These are phyloP conservation scores for Cinclus cinclus DNA, from an alignment of 2,113 vertebrate species.

Conservation along the genomic window DNA sequence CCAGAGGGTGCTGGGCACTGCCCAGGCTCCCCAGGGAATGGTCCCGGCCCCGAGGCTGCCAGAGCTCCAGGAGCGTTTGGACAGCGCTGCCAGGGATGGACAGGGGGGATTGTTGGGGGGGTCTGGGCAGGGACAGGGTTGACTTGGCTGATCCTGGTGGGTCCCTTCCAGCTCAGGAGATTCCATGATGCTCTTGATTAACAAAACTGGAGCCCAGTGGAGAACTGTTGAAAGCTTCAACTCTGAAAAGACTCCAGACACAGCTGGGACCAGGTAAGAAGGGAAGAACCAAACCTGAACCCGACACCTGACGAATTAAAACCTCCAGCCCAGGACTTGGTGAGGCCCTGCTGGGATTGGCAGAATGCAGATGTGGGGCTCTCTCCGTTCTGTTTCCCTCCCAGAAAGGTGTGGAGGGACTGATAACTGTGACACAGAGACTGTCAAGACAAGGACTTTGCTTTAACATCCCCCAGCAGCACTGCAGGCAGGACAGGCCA, in stretches of 20 bases:
- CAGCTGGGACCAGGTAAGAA: background rate
- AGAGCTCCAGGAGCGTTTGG: background rate
- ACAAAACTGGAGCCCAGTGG: background rate
- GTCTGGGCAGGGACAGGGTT: background rate
- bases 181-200: background rate
- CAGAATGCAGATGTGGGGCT: background rate
- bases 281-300: background rate
- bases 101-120: background rate
- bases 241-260: background rate
- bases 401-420: fast-evolving
- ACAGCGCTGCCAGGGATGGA: background rate
- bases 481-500: background rate
- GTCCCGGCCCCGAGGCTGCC: background rate
- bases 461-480: background rate
- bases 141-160: fast-evolving
- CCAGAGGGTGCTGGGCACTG: background rate
- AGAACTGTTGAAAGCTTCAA: background rate
- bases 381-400: background rate
- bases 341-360: background rate
- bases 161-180: fast-evolving
- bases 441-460: background rate
- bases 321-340: background rate
- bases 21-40: background rate
- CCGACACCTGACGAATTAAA: background rate
- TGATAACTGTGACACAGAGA: background rate